Evolutionary conservation across 1,140 invertebrate genomes (phyloP).

Genomic region (Ostrea edulis): DNA sequence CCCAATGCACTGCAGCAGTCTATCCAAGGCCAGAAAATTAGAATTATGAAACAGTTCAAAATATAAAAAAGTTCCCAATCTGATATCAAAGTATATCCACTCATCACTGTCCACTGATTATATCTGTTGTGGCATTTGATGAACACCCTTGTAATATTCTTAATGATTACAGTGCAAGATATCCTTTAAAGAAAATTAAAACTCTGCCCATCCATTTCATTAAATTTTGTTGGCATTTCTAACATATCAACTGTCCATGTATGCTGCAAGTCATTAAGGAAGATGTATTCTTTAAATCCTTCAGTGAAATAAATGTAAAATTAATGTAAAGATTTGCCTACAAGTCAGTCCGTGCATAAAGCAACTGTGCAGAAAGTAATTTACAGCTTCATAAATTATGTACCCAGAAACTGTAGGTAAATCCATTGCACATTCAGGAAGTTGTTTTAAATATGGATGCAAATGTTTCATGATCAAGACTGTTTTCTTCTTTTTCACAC

Average conservation of each 20-base stretch:
- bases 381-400: background rate
- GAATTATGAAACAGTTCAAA: no score
- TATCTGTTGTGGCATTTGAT: background rate
- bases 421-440: background rate
- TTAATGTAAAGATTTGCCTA: background rate
- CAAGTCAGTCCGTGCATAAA: background rate
- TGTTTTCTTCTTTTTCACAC: background rate
- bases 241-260: background rate
- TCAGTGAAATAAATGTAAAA: background rate
- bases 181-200: no score
- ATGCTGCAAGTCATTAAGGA: background rate
- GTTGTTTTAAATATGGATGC: background rate
- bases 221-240: no score
- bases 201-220: no score
- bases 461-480: background rate
- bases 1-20: no score
- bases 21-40: no score
- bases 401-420: background rate
- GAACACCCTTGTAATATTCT: no score
- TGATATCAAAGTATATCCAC: background rate
- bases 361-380: constrained; percentile 3
- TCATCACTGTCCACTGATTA: background rate
- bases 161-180: no score
- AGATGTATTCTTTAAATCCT: background rate
- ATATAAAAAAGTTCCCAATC: no score